These are phyloP conservation scores for Scelioninae gen. 1 DNA, from an alignment of 2,888 invertebrate genomes.

Conservation along the genomic window DNA sequence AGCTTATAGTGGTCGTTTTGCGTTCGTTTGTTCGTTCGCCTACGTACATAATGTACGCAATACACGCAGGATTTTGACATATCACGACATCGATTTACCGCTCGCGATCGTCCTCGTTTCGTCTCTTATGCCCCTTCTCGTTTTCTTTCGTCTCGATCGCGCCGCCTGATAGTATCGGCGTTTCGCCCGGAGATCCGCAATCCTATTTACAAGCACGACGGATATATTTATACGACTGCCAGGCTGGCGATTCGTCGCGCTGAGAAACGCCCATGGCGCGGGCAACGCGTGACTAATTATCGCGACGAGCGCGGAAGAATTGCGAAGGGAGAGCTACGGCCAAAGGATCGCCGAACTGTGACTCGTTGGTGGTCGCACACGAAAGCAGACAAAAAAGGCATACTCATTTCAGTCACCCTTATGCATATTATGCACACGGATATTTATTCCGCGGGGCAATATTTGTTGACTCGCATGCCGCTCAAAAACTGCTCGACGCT, in stretches of 20 bases:
- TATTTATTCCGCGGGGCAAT: slow-evolving; percentile 32
- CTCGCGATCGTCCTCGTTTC: slow-evolving; percentile 70
- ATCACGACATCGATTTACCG: slow-evolving; percentile 77
- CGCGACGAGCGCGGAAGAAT: slow-evolving; percentile 66
- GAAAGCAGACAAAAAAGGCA: slow-evolving; percentile 48
- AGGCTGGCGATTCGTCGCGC: slow-evolving; percentile 68
- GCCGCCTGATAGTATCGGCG: slow-evolving; percentile 73
- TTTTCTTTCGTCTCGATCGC: slow-evolving; percentile 73
- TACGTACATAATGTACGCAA: slow-evolving; percentile 62
- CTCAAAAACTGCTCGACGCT: too few relatives aligned
- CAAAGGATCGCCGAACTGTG: slow-evolving; percentile 60
- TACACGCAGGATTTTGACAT: slow-evolving; percentile 68
- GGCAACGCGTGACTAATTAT: slow-evolving; percentile 70
- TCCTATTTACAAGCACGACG: slow-evolving; percentile 68
- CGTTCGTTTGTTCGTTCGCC: slow-evolving; percentile 56
- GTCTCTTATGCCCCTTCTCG: slow-evolving; percentile 53
- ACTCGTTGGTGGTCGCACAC: slow-evolving; percentile 66
- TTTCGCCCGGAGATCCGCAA: slow-evolving; percentile 72
- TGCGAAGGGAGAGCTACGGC: slow-evolving; percentile 38
- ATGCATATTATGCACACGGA: slow-evolving; percentile 52
- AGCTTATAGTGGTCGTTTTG: too few relatives aligned
- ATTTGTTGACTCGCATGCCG: background rate
- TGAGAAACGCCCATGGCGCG: slow-evolving; percentile 68
- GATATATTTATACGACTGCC: slow-evolving; percentile 69
- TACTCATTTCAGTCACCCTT: slow-evolving; percentile 62